Conservation (phyloP, 2,113 vertebrate species). For the Oreochromis niloticus region DNA sequence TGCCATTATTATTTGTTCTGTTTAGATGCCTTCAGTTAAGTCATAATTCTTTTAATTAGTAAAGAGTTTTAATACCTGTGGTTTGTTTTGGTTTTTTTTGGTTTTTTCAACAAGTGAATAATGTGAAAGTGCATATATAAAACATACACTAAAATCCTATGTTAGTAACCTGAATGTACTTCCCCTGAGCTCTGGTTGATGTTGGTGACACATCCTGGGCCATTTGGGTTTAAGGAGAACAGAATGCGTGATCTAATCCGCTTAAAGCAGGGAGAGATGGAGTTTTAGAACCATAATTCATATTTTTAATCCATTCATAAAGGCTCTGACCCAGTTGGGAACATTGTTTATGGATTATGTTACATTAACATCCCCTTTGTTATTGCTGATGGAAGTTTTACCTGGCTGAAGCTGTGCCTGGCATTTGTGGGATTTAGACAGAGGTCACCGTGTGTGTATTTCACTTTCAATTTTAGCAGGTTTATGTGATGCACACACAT, state of each 20-base stretch:
- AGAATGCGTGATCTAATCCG: constrained; percentile 56
- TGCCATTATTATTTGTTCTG: not conserved
- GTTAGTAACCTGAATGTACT: not conserved
- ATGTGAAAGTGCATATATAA: not conserved
- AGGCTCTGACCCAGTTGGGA: constrained; percentile 43
- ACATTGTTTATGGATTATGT: constrained; percentile 18
- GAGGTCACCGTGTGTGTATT: not conserved
- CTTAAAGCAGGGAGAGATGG: constrained; percentile 52
- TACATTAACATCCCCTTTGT: not conserved
- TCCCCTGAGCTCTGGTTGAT: not conserved
- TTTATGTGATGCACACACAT: not conserved
- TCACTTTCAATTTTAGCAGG: not conserved
- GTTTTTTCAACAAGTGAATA: not conserved
- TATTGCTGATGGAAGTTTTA: not conserved
- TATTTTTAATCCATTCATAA: constrained; percentile 57
- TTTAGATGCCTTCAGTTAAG: not conserved
- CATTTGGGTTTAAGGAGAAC: not conserved
- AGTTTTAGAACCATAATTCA: constrained; percentile 62
- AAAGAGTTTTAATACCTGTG: not conserved
- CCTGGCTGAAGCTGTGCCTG: not conserved
- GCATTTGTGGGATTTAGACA: not conserved
- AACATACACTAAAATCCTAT: not conserved
- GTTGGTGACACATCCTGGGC: not conserved
- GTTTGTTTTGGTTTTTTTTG: not conserved
- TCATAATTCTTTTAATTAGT: not conserved